A percentile compares a stretch with the other conserved stretches of the same genome.
These are phyloP conservation scores for Anser brachyrhynchus DNA, from an alignment of 2,113 vertebrate species.

Conservation along the genomic window DNA sequence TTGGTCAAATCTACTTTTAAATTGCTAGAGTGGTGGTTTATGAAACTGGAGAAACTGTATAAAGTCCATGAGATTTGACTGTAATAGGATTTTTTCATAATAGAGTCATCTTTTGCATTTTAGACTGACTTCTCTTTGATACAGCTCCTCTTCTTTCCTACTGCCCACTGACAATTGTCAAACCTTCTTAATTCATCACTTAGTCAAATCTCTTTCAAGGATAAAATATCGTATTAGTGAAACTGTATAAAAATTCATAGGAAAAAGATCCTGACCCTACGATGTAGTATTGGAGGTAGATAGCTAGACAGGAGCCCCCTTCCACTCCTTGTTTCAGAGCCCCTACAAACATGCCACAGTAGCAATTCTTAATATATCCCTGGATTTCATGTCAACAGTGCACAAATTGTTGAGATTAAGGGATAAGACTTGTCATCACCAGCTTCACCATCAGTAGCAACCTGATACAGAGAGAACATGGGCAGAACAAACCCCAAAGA, in stretches of 20 bases:
- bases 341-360: rapidly evolving
- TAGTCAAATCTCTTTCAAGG: neutral
- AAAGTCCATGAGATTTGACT: neutral
- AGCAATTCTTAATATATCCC: neutral
- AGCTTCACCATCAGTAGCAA: neutral
- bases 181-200: neutral
- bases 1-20: neutral
- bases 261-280: neutral
- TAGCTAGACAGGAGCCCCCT: neutral
- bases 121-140: neutral
- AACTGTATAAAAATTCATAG: neutral
- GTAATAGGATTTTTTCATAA: neutral
- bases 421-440: neutral
- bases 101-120: neutral
- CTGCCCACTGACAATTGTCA: neutral
- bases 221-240: neutral
- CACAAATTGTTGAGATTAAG: neutral
- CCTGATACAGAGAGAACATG: neutral
- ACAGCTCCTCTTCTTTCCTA: neutral
- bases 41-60: neutral
- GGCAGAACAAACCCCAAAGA: neutral
- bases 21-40: neutral
- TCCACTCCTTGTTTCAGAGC: neutral
- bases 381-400: neutral
- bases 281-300: neutral